Conservation (phyloP, 2,797 vertebrate species). For the Phoxinus dragarum region DNA sequence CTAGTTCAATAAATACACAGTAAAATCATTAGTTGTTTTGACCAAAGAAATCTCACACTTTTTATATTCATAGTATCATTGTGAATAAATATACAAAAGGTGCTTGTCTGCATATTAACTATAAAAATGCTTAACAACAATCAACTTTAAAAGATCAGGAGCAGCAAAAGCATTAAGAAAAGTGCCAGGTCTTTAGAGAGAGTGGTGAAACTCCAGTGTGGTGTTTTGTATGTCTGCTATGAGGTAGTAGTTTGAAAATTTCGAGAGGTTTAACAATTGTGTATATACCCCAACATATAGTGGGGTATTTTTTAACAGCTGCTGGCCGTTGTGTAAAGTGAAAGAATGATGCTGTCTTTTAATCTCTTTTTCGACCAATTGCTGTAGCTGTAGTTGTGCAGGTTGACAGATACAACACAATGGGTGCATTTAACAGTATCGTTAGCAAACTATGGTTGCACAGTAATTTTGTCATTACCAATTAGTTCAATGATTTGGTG, state of each 20-base stretch:
- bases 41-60: slow-evolving; percentile 12
- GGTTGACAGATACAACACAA: not conserved
- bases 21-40: not conserved
- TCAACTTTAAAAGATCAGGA: not conserved
- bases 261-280: not conserved
- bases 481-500: not conserved
- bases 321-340: not conserved
- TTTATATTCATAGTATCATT: not conserved
- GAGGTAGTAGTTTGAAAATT: slow-evolving; percentile 13
- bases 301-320: slow-evolving; percentile 12
- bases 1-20: slow-evolving; percentile 10
- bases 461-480: not conserved
- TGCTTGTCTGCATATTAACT: too few species aligned
- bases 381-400: not conserved
- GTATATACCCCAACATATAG: too few species aligned
- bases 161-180: slow-evolving; percentile 12
- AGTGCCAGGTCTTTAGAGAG: not conserved
- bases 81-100: slow-evolving; percentile 16
- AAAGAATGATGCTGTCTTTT: not conserved
- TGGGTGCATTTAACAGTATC: not conserved
- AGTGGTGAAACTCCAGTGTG: not conserved
- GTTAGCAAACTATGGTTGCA: not conserved
- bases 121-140: not conserved
- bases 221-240: not conserved
- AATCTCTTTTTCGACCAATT: not conserved